Evolutionary conservation across 2,797 vertebrate genomes (phyloP).

Genomic region (Percopsis omiscomaycus): DNA sequence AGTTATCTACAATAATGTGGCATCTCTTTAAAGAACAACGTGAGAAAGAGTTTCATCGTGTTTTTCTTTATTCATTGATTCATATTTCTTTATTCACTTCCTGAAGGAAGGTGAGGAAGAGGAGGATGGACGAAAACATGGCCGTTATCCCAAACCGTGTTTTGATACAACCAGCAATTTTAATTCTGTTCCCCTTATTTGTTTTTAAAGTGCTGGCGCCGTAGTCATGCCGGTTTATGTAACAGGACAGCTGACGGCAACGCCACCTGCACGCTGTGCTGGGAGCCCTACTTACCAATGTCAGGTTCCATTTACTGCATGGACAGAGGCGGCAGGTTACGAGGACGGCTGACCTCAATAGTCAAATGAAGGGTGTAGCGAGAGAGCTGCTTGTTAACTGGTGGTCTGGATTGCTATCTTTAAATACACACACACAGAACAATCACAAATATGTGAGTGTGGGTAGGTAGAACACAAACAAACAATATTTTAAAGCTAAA

Average conservation of each 20-base stretch:
- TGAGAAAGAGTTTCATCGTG: neutral
- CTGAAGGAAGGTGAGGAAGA: neutral
- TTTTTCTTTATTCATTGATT: no score
- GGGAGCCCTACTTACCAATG: slow-evolving; percentile 46
- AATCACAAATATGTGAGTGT: slow-evolving; percentile 57
- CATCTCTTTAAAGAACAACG: slow-evolving; percentile 7
- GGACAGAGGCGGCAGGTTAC: slow-evolving; percentile 30
- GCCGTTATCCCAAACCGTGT: slow-evolving; percentile 12
- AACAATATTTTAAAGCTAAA: neutral
- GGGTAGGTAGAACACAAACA: slow-evolving; percentile 28
- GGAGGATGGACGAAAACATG: slow-evolving; percentile 28
- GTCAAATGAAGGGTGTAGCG: slow-evolving; percentile 41
- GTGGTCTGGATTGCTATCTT: slow-evolving; percentile 30
- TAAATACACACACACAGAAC: slow-evolving; percentile 42
- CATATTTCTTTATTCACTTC: neutral
- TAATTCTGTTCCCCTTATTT: slow-evolving; percentile 46
- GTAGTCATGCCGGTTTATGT: slow-evolving; percentile 48
- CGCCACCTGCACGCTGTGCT: slow-evolving; percentile 46
- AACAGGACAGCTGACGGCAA: slow-evolving; percentile 51
- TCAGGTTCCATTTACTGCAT: slow-evolving; percentile 62
- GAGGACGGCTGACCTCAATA: slow-evolving; percentile 54
- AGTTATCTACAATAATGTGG: slow-evolving; percentile 17
- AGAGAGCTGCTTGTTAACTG: slow-evolving; percentile 44
- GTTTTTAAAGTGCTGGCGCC: slow-evolving; percentile 42
- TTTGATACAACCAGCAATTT: slow-evolving; percentile 40